A percentile compares a stretch with the other conserved stretches of the same genome.
phyloP scores from a whole-genome alignment of 2,888 invertebrate species.

The Lasioglossum figueresi region DNA sequence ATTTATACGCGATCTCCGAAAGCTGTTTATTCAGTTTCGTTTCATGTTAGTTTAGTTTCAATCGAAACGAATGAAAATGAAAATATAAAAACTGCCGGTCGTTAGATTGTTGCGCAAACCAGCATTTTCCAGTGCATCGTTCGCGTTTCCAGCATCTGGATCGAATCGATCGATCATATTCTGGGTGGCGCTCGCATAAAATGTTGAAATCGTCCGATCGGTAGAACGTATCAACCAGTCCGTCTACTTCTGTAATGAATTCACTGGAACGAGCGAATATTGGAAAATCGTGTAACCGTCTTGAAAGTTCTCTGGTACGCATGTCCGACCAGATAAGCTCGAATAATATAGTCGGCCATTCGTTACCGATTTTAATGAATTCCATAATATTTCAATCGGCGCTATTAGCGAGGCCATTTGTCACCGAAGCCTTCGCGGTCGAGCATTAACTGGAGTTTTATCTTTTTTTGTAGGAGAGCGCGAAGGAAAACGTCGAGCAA shows the following conservation, averaged over 20 bases:
- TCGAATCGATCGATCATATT: constrained; percentile 33
- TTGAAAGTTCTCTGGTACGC: not conserved
- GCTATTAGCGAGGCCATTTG: not conserved
- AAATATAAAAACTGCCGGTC: too few relatives aligned
- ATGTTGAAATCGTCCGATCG: constrained; percentile 35
- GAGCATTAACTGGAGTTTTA: not conserved
- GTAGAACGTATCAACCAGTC: constrained; percentile 50
- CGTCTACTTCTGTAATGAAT: constrained; percentile 39
- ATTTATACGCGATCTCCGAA: not conserved
- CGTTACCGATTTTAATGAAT: constrained; percentile 10
- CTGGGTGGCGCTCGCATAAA: constrained; percentile 18
- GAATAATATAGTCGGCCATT: not conserved
- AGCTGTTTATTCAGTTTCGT: not conserved
- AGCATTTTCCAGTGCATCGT: not conserved
- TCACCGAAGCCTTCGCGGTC: not conserved
- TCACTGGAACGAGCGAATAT: constrained; percentile 27
- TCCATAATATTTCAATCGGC: not conserved
- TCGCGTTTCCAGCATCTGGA: constrained; percentile 11
- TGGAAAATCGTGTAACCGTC: constrained; percentile 26
- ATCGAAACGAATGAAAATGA: too few relatives aligned
- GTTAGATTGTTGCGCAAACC: not conserved
- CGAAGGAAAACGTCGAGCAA: not conserved
- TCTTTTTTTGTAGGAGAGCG: not conserved
- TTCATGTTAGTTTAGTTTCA: too few relatives aligned
- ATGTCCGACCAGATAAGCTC: constrained; percentile 21